Percentiles rank a stretch among this genome's conserved stretches.
Conservation (phyloP, 2,888 invertebrate genomes). For the Ametastegia equiseti region DNA sequence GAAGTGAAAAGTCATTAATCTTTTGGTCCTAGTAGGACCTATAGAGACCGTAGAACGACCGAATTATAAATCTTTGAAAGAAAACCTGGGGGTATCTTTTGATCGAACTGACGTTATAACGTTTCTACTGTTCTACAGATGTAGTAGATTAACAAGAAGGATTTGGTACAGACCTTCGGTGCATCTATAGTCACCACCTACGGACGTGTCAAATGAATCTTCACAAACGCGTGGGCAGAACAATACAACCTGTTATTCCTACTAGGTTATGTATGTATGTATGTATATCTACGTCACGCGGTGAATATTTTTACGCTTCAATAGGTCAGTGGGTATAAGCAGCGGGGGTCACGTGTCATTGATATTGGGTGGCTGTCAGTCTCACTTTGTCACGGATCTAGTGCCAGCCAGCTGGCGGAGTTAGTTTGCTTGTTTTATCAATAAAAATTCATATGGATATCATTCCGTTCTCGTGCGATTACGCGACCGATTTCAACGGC, state of each 20-base stretch:
- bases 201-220: conserved; percentile 37
- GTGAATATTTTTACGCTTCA: conserved; percentile 39
- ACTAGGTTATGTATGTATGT: too few relatives aligned
- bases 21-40: neutral
- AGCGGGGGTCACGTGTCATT: conserved; percentile 48
- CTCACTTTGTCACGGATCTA: conserved; percentile 59
- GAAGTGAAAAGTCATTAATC: conserved; percentile 14
- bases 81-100: neutral
- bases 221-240: conserved; percentile 20
- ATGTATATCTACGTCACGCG: conserved; percentile 27
- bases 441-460: conserved; percentile 67
- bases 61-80: conserved; percentile 16
- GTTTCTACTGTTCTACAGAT: conserved; percentile 14
- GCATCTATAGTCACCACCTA: conserved; percentile 15
- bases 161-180: neutral
- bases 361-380: conserved; percentile 62
- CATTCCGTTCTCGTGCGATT: neutral
- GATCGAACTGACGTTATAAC: conserved; percentile 15
- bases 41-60: neutral
- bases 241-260: conserved; percentile 43
- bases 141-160: conserved; percentile 15
- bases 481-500: too few relatives aligned
- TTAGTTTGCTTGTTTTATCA: conserved; percentile 63
- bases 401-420: conserved; percentile 52
- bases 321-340: conserved; percentile 42